A percentile compares a stretch with the other conserved stretches of the same genome.
Evolutionary conservation across 2,888 invertebrate species (phyloP).

Genomic region (Drosophila cognata): DNA sequence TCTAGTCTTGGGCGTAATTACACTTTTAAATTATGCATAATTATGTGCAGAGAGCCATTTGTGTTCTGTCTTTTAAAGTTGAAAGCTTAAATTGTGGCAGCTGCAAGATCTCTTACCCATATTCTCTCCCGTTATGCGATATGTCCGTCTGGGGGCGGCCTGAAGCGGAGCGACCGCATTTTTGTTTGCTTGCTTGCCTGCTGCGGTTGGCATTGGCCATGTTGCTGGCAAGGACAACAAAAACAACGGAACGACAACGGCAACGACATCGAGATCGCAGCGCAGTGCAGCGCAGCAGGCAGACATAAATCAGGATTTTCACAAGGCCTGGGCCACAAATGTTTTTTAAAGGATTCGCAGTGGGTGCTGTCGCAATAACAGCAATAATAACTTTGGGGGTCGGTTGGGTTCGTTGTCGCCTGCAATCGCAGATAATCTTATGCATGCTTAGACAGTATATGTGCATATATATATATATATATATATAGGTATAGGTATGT

Average conservation of each 20-base stretch:
- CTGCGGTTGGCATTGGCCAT: constrained; percentile 77
- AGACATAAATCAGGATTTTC: constrained; percentile 77
- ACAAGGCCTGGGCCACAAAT: constrained; percentile 72
- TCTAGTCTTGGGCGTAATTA: constrained; percentile 60
- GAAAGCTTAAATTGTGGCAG: constrained; percentile 60
- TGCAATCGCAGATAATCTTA: constrained; percentile 73
- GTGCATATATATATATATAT: background rate
- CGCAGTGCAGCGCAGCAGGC: constrained; percentile 64
- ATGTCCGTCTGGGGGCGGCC: constrained; percentile 42
- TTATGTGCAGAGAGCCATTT: constrained; percentile 72
- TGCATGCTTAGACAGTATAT: constrained; percentile 71
- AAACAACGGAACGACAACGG: constrained; percentile 15
- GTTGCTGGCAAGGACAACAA: constrained; percentile 57
- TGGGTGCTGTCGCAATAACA: constrained; percentile 38
- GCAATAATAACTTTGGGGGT: constrained; percentile 44
- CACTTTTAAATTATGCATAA: constrained; percentile 78
- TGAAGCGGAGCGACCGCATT: constrained; percentile 66
- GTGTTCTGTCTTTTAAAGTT: constrained; percentile 63
- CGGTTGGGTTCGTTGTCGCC: constrained; percentile 54
- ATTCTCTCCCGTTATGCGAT: constrained; percentile 57
- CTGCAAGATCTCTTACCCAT: constrained; percentile 7
- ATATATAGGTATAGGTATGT: constrained; percentile 8
- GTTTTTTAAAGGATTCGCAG: constrained; percentile 76
- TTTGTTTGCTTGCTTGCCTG: constrained; percentile 60
- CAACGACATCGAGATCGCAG: constrained; percentile 35